Evolutionary conservation across 1,140 invertebrate genomes (phyloP).

Genomic region (Gryon sp.): DNA sequence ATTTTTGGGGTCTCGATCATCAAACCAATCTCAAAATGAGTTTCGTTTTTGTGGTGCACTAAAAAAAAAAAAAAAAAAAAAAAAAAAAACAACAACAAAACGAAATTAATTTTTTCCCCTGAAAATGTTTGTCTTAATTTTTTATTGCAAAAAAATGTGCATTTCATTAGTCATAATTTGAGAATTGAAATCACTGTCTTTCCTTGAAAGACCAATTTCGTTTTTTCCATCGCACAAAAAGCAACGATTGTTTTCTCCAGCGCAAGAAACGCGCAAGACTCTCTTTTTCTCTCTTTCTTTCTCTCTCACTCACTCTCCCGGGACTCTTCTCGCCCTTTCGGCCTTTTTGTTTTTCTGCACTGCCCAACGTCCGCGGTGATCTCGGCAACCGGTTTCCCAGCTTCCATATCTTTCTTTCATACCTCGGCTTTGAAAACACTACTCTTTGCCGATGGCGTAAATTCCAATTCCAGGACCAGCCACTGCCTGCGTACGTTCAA

Average conservation of each 20-base stretch:
- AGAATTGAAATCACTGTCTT: too few relatives aligned
- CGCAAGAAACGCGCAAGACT: constrained; percentile 29
- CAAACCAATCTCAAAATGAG: too few relatives aligned
- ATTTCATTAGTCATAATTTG: too few relatives aligned
- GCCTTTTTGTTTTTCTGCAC: constrained; percentile 59
- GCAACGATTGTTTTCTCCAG: constrained; percentile 41
- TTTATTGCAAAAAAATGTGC: too few relatives aligned
- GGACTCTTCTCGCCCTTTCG: constrained; percentile 59
- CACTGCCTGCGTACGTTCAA: constrained; percentile 13
- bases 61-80: too few relatives aligned
- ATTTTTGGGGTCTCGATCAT: too few relatives aligned
- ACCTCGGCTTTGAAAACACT: constrained; percentile 54
- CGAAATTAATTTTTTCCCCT: too few relatives aligned
- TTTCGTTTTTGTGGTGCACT: too few relatives aligned
- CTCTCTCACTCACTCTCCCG: not conserved
- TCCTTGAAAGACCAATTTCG: too few relatives aligned
- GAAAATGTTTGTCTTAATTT: too few relatives aligned
- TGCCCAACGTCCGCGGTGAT: constrained; percentile 59
- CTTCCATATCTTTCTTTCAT: constrained; percentile 65
- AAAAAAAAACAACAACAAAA: too few relatives aligned
- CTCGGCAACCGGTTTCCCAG: constrained; percentile 62
- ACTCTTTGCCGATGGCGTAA: constrained; percentile 59
- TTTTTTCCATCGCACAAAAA: constrained; percentile 50
- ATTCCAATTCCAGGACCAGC: constrained; percentile 60
- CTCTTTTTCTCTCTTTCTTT: constrained; percentile 2